A percentile compares a stretch with the other conserved stretches of the same genome.
These are phyloP conservation scores for Anagyrus pseudococci DNA, from an alignment of 2,888 invertebrate genomes.

Conservation along the genomic window DNA sequence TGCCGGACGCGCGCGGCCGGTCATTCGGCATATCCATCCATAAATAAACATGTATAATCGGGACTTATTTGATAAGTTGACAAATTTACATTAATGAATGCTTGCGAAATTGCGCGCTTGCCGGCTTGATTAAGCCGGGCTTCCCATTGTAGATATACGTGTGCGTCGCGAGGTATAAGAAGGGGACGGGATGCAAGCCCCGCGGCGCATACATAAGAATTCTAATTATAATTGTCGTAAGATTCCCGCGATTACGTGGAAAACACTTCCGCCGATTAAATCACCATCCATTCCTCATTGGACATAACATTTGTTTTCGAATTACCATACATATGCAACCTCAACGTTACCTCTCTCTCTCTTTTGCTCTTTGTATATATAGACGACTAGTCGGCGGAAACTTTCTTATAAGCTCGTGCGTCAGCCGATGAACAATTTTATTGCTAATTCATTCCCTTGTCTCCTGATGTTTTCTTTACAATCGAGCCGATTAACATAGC, in stretches of 20 bases:
- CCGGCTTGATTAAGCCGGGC: background rate
- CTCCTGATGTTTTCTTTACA: background rate
- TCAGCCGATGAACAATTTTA: background rate
- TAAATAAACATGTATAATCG: background rate
- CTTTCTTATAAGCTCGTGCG: conserved; percentile 8
- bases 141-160: background rate
- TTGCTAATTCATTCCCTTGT: conserved; percentile 6
- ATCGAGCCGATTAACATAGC: too few relatives aligned
- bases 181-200: too few relatives aligned
- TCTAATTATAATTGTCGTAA: conserved; percentile 26
- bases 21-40: too few relatives aligned
- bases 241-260: conserved; percentile 23
- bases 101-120: conserved; percentile 17
- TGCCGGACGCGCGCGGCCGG: too few relatives aligned
- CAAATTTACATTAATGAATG: conserved; percentile 34
- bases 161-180: too few relatives aligned
- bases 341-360: too few relatives aligned
- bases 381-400: background rate
- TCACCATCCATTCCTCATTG: conserved; percentile 13
- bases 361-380: too few relatives aligned
- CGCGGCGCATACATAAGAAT: background rate
- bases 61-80: conserved; percentile 4
- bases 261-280: conserved; percentile 23
- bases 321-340: conserved; percentile 4
- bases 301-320: conserved; percentile 9